Evolutionary conservation across 2,113 vertebrate species (phyloP).

Genomic region (Pyrgilauda ruficollis): DNA sequence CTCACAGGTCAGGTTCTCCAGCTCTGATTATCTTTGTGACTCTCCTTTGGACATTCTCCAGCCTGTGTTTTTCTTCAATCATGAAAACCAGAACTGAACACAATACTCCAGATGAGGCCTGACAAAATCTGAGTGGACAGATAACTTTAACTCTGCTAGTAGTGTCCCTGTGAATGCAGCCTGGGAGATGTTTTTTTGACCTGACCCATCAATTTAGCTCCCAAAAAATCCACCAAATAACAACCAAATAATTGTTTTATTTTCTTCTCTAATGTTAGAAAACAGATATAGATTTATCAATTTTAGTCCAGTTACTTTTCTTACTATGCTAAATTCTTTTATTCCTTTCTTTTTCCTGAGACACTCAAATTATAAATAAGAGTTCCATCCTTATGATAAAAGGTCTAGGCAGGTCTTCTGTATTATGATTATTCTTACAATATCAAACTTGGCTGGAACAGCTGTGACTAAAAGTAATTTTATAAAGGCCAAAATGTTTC

Average conservation of each 20-base stretch:
- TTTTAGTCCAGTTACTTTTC: not conserved
- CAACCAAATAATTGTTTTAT: not conserved
- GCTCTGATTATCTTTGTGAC: not conserved
- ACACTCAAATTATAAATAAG: not conserved
- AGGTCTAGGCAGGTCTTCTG: not conserved
- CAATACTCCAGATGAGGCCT: not conserved
- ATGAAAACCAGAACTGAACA: not conserved
- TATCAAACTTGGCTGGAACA: not conserved
- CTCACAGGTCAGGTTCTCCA: not conserved
- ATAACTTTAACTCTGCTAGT: not conserved
- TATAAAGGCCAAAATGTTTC: not conserved
- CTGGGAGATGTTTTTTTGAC: not conserved
- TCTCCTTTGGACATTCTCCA: not conserved
- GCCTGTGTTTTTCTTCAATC: not conserved
- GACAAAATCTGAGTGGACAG: not conserved
- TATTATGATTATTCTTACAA: not conserved
- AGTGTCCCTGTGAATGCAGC: not conserved
- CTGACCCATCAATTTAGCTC: not conserved
- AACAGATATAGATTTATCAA: not conserved
- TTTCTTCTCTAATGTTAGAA: not conserved
- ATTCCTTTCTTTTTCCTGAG: not conserved
- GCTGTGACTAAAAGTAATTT: not conserved
- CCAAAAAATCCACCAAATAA: not conserved
- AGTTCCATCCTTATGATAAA: not conserved
- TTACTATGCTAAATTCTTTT: not conserved